Evolutionary conservation across 2,888 invertebrate species (phyloP), one percentile per base, ranked within the genome.

Genomic region (Pyralis farinalis): DNA sequence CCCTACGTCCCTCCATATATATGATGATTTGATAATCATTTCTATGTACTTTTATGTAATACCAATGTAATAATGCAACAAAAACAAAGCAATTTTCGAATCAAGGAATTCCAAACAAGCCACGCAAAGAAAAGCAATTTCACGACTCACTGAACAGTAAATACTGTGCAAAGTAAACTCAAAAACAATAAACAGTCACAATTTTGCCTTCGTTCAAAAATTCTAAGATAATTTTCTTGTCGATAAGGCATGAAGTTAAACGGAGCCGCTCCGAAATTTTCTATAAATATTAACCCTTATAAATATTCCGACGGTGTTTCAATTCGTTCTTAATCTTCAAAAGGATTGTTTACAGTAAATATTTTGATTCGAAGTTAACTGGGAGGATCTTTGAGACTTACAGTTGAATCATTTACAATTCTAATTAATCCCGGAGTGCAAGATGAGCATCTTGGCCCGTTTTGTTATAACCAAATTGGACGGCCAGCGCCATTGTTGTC

Each of bases 341-440:
- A 77, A 77, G 84, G 83, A 83, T 86, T 86, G 85, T 86, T 84
- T 84, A 69, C 78, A 64, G 78, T 81, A 85, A 84, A 85, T 75
- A 82, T 82, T 81, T 74, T 78, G 83, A 81, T 81, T 80, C 71
- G 66, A 77, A 84, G 78, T 81, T 76, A 83, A 84, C 80, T 82
- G 70, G 71, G 49, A 63, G 73, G 80, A 74, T 80, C 67, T 62
- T 52, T 58, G 53, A 63, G 74, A 64, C 74, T 79, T 72, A 68
- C 65, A 58, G 63, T 47, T 55, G 63, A 59, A 64, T 73, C 74
- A 83, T 86, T 84, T 86, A 78, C 85, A 86, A 86, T 83, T 85
- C 74, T 82, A 86, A 86, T 85, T 80, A 83, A 83, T 81, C 81
- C 69, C 58, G 56, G 63, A 71, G 67, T 71, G 70, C 68, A 72